phyloP scores from a whole-genome alignment of 2,113 vertebrate genomes.

The Ammodramus savannarum region DNA sequence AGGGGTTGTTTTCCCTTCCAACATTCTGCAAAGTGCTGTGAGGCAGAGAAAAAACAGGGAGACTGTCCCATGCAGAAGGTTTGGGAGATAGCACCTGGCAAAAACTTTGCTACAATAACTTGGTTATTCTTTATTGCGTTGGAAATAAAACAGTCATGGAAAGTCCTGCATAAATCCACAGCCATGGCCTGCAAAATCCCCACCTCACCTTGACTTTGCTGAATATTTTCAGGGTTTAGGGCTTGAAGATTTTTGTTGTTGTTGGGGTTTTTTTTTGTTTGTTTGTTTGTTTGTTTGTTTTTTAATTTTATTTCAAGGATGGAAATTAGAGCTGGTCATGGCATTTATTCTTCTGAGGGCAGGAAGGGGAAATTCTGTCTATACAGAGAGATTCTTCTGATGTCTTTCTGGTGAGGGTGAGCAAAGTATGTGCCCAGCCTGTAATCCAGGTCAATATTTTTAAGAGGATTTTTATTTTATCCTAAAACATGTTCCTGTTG shows the following conservation, averaged over 20 bases:
- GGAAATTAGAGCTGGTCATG: not conserved
- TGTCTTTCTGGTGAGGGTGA: not conserved
- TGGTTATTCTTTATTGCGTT: conserved; percentile 63
- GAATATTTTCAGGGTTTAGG: conserved; percentile 11
- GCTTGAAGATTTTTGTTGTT: not conserved
- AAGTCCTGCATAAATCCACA: conserved; percentile 61
- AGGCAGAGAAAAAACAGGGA: conserved; percentile 37
- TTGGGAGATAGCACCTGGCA: conserved; percentile 49
- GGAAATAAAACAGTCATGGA: conserved; percentile 62
- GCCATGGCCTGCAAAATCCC: conserved; percentile 20
- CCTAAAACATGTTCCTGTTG: not conserved
- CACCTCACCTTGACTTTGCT: conserved; percentile 4
- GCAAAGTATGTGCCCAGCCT: not conserved
- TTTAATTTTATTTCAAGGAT: not conserved
- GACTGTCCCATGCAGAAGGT: conserved; percentile 48
- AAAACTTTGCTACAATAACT: conserved; percentile 54
- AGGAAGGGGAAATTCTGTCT: not conserved
- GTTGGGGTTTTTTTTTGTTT: too few species aligned
- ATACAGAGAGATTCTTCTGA: not conserved
- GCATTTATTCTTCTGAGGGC: not conserved
- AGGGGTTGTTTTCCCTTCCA: not conserved
- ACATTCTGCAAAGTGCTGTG: conserved; percentile 42
- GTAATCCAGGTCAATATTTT: not conserved
- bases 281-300: too few species aligned
- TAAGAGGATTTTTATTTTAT: not conserved